Percentiles rank a stretch among this genome's conserved stretches.
phyloP scores from a whole-genome alignment of 2,888 invertebrate genomes.

The Drosophila emarginata region DNA sequence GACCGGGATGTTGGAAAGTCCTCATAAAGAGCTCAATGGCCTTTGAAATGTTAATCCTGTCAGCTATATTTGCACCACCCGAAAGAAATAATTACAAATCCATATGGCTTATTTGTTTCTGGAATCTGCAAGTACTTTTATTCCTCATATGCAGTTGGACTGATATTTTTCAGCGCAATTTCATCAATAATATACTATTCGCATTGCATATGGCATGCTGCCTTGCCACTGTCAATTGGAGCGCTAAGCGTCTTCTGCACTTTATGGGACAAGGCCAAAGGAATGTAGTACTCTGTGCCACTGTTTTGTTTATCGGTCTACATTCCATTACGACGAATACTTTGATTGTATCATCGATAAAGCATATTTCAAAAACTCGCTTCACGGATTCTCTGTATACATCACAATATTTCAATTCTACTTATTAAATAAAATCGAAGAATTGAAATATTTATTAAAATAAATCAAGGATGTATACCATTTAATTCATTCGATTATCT shows the following conservation, averaged over 20 bases:
- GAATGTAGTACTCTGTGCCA: background rate
- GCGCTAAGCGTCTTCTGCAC: background rate
- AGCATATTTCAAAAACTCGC: background rate
- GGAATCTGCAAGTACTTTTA: background rate
- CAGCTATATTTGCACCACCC: background rate
- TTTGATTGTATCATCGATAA: background rate
- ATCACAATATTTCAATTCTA: background rate
- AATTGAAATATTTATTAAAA: slow-evolving; percentile 54
- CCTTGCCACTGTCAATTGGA: background rate
- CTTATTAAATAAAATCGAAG: background rate
- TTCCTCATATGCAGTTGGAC: no score
- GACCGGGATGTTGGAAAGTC: background rate
- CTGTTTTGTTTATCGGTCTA: background rate
- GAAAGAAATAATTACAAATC: background rate
- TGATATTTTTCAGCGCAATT: no score
- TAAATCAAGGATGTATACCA: slow-evolving; percentile 64
- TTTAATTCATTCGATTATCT: slow-evolving; percentile 71
- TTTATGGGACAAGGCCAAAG: background rate
- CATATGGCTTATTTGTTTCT: background rate
- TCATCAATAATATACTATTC: background rate
- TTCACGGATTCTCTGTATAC: background rate
- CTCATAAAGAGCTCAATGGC: background rate
- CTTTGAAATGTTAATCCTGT: background rate
- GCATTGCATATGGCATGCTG: background rate
- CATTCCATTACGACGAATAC: background rate